phyloP scores from a whole-genome alignment of 2,888 invertebrate genomes.

The Ichneumoninae sp. region DNA sequence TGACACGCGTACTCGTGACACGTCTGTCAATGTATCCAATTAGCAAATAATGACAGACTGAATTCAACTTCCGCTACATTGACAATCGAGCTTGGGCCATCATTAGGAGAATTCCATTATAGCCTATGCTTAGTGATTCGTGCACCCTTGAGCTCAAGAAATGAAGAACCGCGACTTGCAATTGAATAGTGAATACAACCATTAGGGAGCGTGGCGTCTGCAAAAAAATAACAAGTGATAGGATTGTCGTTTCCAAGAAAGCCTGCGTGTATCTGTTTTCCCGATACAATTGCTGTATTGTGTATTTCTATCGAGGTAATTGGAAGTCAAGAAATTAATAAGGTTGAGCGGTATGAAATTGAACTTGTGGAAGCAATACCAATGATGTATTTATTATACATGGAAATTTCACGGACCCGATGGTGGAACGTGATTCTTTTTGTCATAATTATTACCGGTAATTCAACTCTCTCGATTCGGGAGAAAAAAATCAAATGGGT shows the following conservation, averaged over 20 bases:
- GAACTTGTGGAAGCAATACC: background rate
- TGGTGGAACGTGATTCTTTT: background rate
- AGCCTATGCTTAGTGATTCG: too few species aligned
- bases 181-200: background rate
- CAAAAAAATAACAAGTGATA: background rate
- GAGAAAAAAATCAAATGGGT: background rate
- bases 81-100: background rate
- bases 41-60: too few species aligned
- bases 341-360: background rate
- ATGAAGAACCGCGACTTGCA: background rate
- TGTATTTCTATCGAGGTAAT: slow-evolving; percentile 1
- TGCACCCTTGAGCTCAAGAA: too few species aligned
- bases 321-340: background rate
- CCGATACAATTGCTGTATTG: background rate
- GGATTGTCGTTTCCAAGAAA: background rate
- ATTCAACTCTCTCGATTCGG: background rate
- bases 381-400: background rate
- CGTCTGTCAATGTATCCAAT: too few species aligned
- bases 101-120: background rate
- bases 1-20: background rate
- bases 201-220: background rate
- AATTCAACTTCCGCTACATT: background rate
- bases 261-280: background rate
- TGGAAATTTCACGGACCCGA: too few species aligned
- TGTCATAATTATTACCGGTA: background rate